phyloP scores from a whole-genome alignment of 2,797 vertebrate species.

The Scleropages formosus region DNA sequence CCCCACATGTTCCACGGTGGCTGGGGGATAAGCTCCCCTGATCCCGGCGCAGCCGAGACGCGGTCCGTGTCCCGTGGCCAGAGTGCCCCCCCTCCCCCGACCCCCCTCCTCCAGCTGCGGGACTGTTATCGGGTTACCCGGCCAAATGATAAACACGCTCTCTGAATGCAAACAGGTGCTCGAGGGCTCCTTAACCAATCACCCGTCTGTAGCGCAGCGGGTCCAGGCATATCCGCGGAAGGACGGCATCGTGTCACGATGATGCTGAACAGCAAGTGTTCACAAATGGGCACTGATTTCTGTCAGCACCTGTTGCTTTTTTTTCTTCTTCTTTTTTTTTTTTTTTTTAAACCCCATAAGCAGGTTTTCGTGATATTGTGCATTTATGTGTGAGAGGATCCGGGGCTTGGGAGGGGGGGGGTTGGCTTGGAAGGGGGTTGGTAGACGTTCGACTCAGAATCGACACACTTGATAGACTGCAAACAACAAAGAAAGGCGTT shows the following conservation, averaged over 20 bases:
- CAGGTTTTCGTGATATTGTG: background rate
- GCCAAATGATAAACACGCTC: slow-evolving; percentile 35
- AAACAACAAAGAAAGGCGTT: too few species aligned
- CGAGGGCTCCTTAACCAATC: background rate
- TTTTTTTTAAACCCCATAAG: background rate
- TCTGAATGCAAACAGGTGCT: slow-evolving; percentile 27
- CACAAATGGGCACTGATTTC: slow-evolving; percentile 1
- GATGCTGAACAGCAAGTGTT: slow-evolving; percentile 30
- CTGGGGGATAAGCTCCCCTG: slow-evolving; percentile 11
- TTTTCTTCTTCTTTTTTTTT: background rate
- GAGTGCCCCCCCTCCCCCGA: too few species aligned
- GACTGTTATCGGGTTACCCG: slow-evolving; percentile 25
- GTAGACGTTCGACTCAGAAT: too few species aligned
- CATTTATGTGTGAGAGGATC: background rate
- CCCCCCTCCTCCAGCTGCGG: too few species aligned
- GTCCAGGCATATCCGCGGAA: background rate
- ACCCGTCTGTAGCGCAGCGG: background rate
- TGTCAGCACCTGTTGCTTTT: slow-evolving; percentile 25
- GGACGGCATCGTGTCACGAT: slow-evolving; percentile 11
- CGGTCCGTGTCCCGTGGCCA: background rate
- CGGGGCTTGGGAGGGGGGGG: too few species aligned
- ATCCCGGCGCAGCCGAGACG: slow-evolving; percentile 8
- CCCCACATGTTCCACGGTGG: slow-evolving; percentile 9
- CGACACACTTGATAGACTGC: too few species aligned
- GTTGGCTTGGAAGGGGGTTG: too few species aligned